Evolutionary conservation across 23 tunicate genomes (phyloP), one percentile per base, ranked within the genome.

Genomic region (Styela plicata): DNA sequence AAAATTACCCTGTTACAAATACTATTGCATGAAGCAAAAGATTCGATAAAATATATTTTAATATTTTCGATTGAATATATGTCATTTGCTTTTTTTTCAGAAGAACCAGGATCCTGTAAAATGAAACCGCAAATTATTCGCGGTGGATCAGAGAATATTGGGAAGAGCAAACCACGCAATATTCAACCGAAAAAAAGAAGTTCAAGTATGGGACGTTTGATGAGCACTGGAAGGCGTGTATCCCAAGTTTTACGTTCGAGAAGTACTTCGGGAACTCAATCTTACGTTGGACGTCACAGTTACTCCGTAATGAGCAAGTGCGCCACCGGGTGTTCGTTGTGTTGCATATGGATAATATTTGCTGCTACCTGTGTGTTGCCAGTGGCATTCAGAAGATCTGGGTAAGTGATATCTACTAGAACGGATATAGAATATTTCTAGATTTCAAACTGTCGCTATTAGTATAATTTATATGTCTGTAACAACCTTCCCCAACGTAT

Each of bases 271-370:
- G 63, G 78, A 29, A 37, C 85, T 3, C 69, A 70, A 18, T 67
- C 86, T 19, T 90, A 90, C 74, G 74, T 91, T 64, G 97, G 97
- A 36, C 89, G 97, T 33, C 97, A 91, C 82, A 84, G 97, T 31
- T 77, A 86, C 69, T 86, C 90, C 2, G 97, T 91, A 64, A 74
- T 91, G 73, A 86, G 97, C 71, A 61, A 82, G 22, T 69, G 64
- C n/a, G 65, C 82, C 20, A 79, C 97, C 17, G 80, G 44, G 21
- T 36, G 31, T 25, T 27, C 84, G 24, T 66, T 91, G 31, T 36
- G 70, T 26, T 2, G 70, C 26, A 70, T 86, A 24, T 91, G 97
- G 97, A 25, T 70, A 18, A 0, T 36, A 0, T 86, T 91, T 44
- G 52, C 82, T 7, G 0, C 63, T 32, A 65, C 75, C 63, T 91